Base-by-base conservation (phyloP, 1,140 invertebrate genomes). In the Drosophila nannoptera region DNA sequence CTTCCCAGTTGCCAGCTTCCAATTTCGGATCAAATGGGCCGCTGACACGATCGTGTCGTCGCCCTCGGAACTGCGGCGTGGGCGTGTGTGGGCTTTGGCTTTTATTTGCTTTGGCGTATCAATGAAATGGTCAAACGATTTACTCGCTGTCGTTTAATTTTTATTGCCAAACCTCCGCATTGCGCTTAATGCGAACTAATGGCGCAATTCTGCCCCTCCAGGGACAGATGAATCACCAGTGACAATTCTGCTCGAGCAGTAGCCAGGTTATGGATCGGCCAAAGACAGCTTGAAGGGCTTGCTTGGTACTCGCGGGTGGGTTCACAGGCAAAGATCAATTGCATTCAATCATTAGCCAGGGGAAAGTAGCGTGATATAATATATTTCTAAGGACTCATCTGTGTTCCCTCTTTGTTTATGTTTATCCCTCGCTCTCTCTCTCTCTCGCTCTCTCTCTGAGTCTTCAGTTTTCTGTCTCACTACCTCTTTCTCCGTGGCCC, bases 21-120 rank as follows among this genome's bases (percentile, higher is more conserved):
- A 74, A 43, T 53, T 54, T 32, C 48, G 70, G 78, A 82, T 82
- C 78, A 82, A 82, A 83, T 82, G 46, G 38, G 46, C 78, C 78
- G 78, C 78, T 82, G 78, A 82, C 81, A 76, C 78, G 76, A 80
- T 82, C 77, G 43, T 70, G 55, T 70, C 66, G 66, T 63, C 59
- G 58, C 53, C 70, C 46, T 71, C 66, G 59, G 60, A 53, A 38
- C n/a, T 60, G 12, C 12, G 16, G 43, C 29, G 71, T 66, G 60
- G 69, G 71, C 48, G 72, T 74, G 78, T 71, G 78, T 74, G 78
- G 74, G 74, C 65, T 69, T 69, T 70, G 73, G 14, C 63, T 42
- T 58, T 58, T 67, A 63, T 78, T 78, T 78, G 56, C 60, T 69
- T 62, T 36, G 40, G 46, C 56, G 32, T 12, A 50, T 35, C 42